These are phyloP conservation scores for Prinia subflava DNA, from an alignment of 2,113 vertebrate genomes.

Conservation along the genomic window DNA sequence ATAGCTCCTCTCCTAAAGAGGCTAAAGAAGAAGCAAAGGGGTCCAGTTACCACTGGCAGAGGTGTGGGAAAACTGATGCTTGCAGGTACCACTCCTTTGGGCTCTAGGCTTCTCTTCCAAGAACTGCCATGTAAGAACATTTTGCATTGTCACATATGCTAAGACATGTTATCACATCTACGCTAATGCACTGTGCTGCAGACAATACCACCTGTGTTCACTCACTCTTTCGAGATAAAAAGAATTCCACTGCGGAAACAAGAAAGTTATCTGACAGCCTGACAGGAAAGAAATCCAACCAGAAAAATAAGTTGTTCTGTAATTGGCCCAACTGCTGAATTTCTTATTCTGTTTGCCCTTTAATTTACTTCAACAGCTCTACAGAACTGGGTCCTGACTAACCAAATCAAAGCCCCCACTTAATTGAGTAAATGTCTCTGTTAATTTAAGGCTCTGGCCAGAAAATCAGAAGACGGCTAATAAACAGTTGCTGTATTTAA, in stretches of 20 bases:
- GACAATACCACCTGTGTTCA: not conserved
- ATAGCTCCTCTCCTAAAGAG: not conserved
- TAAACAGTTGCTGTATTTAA: conserved; percentile 60
- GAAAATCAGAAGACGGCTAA: conserved; percentile 54
- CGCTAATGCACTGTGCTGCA: not conserved
- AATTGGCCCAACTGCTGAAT: not conserved
- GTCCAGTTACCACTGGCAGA: not conserved
- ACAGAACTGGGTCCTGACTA: conserved; percentile 4
- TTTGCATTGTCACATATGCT: not conserved
- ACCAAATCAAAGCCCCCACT: conserved; percentile 44
- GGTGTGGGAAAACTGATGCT: not conserved
- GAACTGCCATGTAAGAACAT: not conserved
- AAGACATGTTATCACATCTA: not conserved
- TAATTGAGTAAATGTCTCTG: conserved; percentile 40
- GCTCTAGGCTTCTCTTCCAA: not conserved
- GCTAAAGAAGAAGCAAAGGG: not conserved
- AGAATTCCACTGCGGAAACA: not conserved
- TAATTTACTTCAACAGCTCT: conserved; percentile 25
- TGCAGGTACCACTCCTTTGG: not conserved
- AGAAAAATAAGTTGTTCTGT: conserved; percentile 16
- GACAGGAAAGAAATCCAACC: not conserved
- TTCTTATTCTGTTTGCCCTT: conserved; percentile 14
- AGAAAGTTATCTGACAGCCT: conserved; percentile 14
- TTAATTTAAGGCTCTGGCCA: conserved; percentile 46
- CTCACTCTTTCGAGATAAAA: not conserved